Evolutionary conservation across 2,888 invertebrate genomes (phyloP), one percentile per base, ranked within the genome.

Genomic region (Drosophila nr. perissopoda): DNA sequence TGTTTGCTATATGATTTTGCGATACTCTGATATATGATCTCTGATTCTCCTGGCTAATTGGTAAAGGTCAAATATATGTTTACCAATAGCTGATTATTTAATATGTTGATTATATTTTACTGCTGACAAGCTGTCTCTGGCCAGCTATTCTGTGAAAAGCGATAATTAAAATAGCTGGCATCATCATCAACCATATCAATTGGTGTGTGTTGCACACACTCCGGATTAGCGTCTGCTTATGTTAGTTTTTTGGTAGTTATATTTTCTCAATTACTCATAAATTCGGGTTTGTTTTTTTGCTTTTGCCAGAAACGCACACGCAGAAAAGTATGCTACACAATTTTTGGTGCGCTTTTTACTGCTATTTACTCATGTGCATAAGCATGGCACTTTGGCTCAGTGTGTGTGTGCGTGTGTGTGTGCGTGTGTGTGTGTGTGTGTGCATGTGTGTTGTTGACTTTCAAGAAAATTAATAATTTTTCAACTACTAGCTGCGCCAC

Each of bases 391-490:
- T 79, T 68, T 71, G 65, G 52, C 65, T 8, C 46, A 21, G 51
- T 57, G 51, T 40, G 46, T 49, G 51, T 69, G n/a, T n/a, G n/a
- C n/a, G n/a, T n/a, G n/a, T n/a, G n/a, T n/a, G 56, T 34, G 56
- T 49, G 52, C 40, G 49, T 36, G 51, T 46, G 53, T 61, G 51
- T 69, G 70, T 49, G 64, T 57, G 46, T 42, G 62, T 66, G 46
- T 54, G 25, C 27, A 33, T 69, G 73, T 61, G 48, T 72, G 64
- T 49, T 74, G 69, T 67, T 83, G 90, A 89, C 73, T 90, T 87
- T 81, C 78, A 76, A 74, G 85, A 74, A 90, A 88, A 88, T 89
- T 88, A 88, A 84, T 91, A 88, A 88, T 88, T 80, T 91, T 79
- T 65, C 70, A 78, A 74, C 64, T 59, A 49, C 40, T 42, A 10